Base-by-base conservation (phyloP, 2,797 vertebrate species). In the Scarus forsteni region DNA sequence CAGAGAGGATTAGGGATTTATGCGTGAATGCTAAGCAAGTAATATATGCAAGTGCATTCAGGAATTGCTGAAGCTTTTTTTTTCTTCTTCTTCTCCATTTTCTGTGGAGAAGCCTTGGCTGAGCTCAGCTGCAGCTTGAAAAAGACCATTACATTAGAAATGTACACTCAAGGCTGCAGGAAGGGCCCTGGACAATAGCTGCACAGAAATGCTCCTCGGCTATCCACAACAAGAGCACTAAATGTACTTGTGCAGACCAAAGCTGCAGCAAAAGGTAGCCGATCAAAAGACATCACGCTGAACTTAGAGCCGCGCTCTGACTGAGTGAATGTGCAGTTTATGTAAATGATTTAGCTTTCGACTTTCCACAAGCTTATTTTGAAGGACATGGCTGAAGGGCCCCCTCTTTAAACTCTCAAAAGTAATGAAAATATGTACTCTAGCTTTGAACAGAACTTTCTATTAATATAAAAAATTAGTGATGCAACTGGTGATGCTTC, bases 11-110 rank as follows among this genome's bases (percentile, higher is more conserved):
- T 79, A 65, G 42, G 69, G 73, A 73, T 79, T 85, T 85, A 34
- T 60, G 77, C 80, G 72, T 79, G 75, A 75, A 76, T 83, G 65
- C 64, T 75, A 55, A 76, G 68, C 67, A 70, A 81, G 48, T 78
- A 71, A 80, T 85, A 59, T 84, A 83, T 87, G 74, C 60, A 78
- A 77, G 73, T 53, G 19, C 64, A 80, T 85, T 87, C 77, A 83
- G 68, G 51, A 52, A n/a, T 46, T 59, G 58, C 75, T 70, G 73
- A 74, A 64, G 66, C 46, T 7, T 64, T 67, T 81, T 55, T 39
- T 39, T 39, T 38, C 36, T 10, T 27, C 27, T 27, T 27, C 27
- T 27, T 27, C 38, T 10, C 38, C 38, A 7, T 39, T 39, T 39
- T 78, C 73, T 73, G 45, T 68, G 36, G 19, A 59, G 66, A 73